These are phyloP conservation scores for Thalassoma bifasciatum DNA, from an alignment of 2,113 vertebrate species.

Conservation along the genomic window DNA sequence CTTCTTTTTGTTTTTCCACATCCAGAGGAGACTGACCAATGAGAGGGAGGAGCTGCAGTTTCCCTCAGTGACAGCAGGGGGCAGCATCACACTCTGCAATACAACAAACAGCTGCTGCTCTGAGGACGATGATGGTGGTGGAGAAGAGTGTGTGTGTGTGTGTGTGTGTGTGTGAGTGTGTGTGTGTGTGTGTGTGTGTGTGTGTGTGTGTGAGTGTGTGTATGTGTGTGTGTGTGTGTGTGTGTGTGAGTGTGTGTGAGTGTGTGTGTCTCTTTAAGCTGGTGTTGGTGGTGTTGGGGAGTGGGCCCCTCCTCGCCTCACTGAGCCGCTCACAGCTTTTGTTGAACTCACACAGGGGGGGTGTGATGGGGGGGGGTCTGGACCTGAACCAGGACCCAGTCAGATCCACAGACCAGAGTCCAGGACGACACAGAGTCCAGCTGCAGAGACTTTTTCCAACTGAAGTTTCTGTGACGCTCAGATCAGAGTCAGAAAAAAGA, in stretches of 20 bases:
- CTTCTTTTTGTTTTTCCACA: too few species aligned
- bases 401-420: slow-evolving; percentile 30
- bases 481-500: too few species aligned
- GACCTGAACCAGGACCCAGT: slow-evolving; percentile 21
- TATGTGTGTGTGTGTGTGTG: background rate
- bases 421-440: background rate
- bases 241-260: background rate
- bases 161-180: too few species aligned
- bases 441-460: background rate
- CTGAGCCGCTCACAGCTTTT: slow-evolving; percentile 55
- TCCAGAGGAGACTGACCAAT: too few species aligned
- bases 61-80: slow-evolving; percentile 2
- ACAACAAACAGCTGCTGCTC: too few species aligned
- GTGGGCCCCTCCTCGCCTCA: slow-evolving; percentile 59
- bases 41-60: background rate
- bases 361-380: background rate
- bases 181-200: background rate
- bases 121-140: background rate
- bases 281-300: too few species aligned
- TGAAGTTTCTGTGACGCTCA: too few species aligned
- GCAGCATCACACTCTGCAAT: slow-evolving; percentile 10
- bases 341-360: slow-evolving; percentile 15
- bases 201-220: too few species aligned
- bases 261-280: slow-evolving; percentile 42
- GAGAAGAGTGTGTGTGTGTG: too few species aligned